Percentiles rank a stretch among this genome's conserved stretches.
phyloP scores from a whole-genome alignment of 2,113 vertebrate species.

The Scytalopus superciliaris region DNA sequence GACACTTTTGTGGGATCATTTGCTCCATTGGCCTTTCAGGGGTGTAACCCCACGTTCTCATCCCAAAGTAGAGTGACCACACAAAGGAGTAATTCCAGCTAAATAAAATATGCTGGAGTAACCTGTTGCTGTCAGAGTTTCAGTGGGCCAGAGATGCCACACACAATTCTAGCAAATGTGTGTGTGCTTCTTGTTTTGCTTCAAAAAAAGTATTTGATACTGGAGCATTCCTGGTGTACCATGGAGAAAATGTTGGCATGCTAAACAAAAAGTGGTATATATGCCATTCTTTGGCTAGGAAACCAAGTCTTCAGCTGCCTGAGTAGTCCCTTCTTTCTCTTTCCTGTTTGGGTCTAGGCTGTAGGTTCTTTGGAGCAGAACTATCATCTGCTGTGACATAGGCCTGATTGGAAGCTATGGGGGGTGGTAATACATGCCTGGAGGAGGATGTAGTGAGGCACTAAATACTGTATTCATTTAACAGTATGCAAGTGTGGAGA shows the following conservation, averaged over 20 bases:
- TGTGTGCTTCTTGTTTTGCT: neutral
- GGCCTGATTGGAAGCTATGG: neutral
- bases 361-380: neutral
- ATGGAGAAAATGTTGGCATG: neutral
- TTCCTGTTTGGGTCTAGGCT: neutral
- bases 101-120: neutral
- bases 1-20: neutral
- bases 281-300: neutral
- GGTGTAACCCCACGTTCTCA: neutral
- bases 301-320: neutral
- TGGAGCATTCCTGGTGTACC: neutral
- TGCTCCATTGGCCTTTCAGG: neutral
- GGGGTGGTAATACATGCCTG: neutral
- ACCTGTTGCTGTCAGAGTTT: neutral
- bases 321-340: neutral
- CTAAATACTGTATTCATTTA: conserved; percentile 7
- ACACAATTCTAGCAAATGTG: neutral
- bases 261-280: fast-evolving
- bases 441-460: neutral
- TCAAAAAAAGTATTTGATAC: fast-evolving
- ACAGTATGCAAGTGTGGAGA: conserved; percentile 87
- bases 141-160: neutral
- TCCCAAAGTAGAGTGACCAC: neutral
- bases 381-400: neutral
- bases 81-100: neutral